Conservation (phyloP, 2,113 vertebrate genomes). For the Trachemys scripta region DNA sequence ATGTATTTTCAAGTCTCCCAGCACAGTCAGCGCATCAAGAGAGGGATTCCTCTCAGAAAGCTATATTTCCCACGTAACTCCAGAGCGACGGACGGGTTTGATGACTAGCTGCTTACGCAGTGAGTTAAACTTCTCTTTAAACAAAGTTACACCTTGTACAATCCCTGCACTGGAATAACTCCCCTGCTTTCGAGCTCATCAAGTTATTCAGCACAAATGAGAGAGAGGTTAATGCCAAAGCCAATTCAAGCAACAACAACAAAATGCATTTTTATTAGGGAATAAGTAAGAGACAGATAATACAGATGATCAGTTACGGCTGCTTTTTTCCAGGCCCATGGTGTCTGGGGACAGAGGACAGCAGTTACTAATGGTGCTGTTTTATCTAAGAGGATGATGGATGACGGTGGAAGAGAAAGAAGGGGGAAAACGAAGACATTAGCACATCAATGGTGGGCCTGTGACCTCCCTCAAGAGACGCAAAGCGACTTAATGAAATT, state of each 20-base stretch:
- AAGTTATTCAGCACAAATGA: background rate
- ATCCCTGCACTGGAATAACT: background rate
- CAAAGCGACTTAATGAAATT: constrained; percentile 85
- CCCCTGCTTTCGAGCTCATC: background rate
- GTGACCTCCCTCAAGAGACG: constrained; percentile 74
- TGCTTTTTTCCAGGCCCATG: constrained; percentile 26
- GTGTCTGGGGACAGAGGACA: constrained; percentile 58
- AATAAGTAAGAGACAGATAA: constrained; percentile 47
- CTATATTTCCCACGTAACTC: background rate
- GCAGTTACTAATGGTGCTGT: constrained; percentile 55
- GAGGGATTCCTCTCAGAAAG: background rate
- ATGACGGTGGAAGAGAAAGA: constrained; percentile 57
- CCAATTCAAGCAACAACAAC: background rate
- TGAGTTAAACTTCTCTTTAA: background rate
- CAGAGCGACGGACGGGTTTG: background rate
- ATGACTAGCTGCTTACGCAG: background rate
- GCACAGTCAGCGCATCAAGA: background rate
- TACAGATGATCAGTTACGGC: constrained; percentile 31
- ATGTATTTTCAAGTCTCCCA: background rate
- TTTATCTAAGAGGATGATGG: constrained; percentile 64
- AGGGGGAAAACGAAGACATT: constrained; percentile 69
- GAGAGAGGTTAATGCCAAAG: constrained; percentile 14
- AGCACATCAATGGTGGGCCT: constrained; percentile 79
- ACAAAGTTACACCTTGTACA: background rate
- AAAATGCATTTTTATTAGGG: constrained; percentile 40